Evolutionary conservation across 2,888 invertebrate species (phyloP).

Genomic region (Agrochola macilenta): DNA sequence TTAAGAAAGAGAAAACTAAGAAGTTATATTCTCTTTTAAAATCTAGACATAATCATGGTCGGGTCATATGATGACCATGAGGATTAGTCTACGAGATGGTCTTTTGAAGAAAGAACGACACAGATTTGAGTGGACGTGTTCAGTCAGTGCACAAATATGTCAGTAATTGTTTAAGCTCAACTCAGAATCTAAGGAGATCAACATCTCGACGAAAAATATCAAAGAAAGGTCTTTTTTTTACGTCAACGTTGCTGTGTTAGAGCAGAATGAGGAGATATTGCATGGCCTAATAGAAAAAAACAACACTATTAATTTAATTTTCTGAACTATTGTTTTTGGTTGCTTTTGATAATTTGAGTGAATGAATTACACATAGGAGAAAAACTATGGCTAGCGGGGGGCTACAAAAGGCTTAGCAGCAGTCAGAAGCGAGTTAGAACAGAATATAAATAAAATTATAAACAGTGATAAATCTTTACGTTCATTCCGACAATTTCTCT

Average conservation of each 20-base stretch:
- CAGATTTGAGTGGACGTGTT: background rate
- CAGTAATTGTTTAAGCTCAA: background rate
- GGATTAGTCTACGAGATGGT: background rate
- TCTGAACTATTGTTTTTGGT: background rate
- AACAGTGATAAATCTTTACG: constrained; percentile 69
- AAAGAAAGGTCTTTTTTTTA: background rate
- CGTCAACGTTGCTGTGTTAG: background rate
- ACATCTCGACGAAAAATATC: background rate
- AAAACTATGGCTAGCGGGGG: background rate
- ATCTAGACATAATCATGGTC: background rate
- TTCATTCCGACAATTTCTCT: constrained; percentile 84
- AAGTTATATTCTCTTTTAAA: background rate
- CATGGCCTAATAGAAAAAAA: background rate
- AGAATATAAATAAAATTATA: constrained; percentile 14
- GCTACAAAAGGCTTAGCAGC: background rate
- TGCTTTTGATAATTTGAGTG: no score
- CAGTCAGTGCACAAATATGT: background rate
- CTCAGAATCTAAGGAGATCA: background rate
- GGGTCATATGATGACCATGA: background rate
- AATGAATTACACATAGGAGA: constrained; percentile 13
- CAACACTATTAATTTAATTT: background rate
- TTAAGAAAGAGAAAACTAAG: no score
- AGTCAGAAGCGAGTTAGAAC: background rate
- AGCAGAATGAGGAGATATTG: background rate
- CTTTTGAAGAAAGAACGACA: background rate